Conservation (phyloP, 2,888 invertebrate genomes). For the Polydrusus tereticollis region DNA sequence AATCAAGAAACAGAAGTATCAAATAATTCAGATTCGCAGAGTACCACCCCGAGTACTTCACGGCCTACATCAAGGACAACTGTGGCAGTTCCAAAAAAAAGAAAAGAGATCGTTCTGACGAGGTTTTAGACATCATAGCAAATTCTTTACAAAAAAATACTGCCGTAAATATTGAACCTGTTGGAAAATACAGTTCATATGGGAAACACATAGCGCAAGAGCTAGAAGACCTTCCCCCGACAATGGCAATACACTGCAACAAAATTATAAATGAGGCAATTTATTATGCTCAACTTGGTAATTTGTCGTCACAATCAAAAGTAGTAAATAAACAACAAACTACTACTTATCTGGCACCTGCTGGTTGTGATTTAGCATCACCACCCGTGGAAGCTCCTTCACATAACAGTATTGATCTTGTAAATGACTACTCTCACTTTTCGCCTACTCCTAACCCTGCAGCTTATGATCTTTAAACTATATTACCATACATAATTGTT, state of each 20-base stretch:
- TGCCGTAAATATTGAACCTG: background rate
- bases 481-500: background rate
- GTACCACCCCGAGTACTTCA: constrained; percentile 13
- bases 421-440: too few relatives aligned
- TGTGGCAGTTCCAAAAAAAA: background rate
- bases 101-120: constrained; percentile 7
- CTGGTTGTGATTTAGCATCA: too few relatives aligned
- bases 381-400: too few relatives aligned
- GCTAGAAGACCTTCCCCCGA: background rate
- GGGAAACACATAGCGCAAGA: background rate
- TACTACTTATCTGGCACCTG: background rate
- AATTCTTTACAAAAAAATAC: constrained; percentile 14
- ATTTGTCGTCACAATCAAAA: background rate
- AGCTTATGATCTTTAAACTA: too few relatives aligned
- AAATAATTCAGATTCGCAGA: background rate
- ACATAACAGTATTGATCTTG: background rate
- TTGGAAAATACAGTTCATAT: constrained; percentile 6
- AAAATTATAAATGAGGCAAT: constrained; percentile 21
- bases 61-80: constrained; percentile 7
- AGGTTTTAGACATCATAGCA: constrained; percentile 14
- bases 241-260: constrained; percentile 17
- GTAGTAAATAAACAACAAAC: background rate
- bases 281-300: constrained; percentile 2
- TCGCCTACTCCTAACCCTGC: too few relatives aligned
- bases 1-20: background rate